These are phyloP conservation scores for Euglossa dilemma DNA, from an alignment of 1,140 invertebrate genomes.

Conservation along the genomic window DNA sequence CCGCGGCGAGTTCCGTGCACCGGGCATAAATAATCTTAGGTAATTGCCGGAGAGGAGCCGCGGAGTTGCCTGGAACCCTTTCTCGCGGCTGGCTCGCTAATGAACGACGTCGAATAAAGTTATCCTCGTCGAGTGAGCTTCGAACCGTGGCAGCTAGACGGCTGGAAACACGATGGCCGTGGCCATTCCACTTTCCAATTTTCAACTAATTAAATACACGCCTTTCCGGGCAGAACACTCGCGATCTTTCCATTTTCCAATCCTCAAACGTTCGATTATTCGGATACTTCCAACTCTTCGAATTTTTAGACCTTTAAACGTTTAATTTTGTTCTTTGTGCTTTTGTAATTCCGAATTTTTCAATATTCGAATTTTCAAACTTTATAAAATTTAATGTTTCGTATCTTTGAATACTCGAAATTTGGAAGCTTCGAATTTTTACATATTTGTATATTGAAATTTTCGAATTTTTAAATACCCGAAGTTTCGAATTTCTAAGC, in stretches of 20 bases:
- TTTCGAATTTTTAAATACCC: too few relatives aligned
- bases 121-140: constrained; percentile 31
- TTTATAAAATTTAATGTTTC: not conserved
- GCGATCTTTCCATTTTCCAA: too few relatives aligned
- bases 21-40: constrained; percentile 80
- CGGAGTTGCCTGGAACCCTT: constrained; percentile 44
- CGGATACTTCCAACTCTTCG: not conserved
- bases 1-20: constrained; percentile 74
- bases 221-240: too few relatives aligned
- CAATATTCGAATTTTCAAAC: not conserved
- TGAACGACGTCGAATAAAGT: constrained; percentile 52
- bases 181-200: not conserved
- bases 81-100: constrained; percentile 36
- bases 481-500: too few relatives aligned
- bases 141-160: constrained; percentile 11
- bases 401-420: too few relatives aligned
- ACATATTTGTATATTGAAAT: too few relatives aligned
- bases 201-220: too few relatives aligned
- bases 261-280: too few relatives aligned
- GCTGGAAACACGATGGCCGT: not conserved
- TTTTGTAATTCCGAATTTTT: too few relatives aligned
- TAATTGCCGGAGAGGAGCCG: constrained; percentile 74
- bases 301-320: not conserved
- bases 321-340: too few relatives aligned
- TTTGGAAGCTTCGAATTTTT: too few relatives aligned